phyloP scores from a whole-genome alignment of 2,113 vertebrate species.

The Alaudala cheleensis region DNA sequence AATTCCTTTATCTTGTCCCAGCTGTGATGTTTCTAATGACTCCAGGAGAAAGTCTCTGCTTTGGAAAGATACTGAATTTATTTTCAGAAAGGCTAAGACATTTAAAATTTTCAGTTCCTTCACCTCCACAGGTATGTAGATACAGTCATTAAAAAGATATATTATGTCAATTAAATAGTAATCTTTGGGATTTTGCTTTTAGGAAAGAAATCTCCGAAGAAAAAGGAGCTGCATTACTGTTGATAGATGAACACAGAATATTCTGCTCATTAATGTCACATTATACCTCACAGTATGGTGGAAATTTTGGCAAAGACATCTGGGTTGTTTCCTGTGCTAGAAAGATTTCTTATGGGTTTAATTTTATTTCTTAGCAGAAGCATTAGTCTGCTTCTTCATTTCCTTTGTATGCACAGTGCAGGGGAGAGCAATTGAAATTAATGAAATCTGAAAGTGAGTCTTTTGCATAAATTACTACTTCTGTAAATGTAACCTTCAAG shows the following conservation, averaged over 20 bases:
- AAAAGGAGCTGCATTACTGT: neutral
- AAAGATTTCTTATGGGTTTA: neutral
- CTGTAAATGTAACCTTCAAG: neutral
- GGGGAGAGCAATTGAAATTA: neutral
- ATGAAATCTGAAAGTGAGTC: constrained; percentile 1
- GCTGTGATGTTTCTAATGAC: constrained; percentile 64
- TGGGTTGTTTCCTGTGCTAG: neutral
- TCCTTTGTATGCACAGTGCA: neutral
- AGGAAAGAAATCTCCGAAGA: neutral
- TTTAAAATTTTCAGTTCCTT: constrained; percentile 67
- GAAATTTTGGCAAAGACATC: neutral
- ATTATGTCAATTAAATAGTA: constrained; percentile 1
- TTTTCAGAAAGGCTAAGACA: constrained; percentile 69
- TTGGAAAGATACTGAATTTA: constrained; percentile 64
- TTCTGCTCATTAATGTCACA: constrained; percentile 16
- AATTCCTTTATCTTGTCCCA: constrained; percentile 70
- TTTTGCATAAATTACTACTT: neutral
- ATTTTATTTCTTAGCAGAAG: constrained; percentile 28
- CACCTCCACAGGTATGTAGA: constrained; percentile 59
- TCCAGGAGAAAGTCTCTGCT: constrained; percentile 60
- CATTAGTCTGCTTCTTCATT: neutral
- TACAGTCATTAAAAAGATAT: constrained; percentile 4
- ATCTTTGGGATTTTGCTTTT: neutral
- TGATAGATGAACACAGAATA: constrained; percentile 32
- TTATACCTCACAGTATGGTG: neutral